A percentile compares a stretch with the other conserved stretches of the same genome.
phyloP scores from a whole-genome alignment of 1,140 invertebrate genomes.

The Atta colombica region DNA sequence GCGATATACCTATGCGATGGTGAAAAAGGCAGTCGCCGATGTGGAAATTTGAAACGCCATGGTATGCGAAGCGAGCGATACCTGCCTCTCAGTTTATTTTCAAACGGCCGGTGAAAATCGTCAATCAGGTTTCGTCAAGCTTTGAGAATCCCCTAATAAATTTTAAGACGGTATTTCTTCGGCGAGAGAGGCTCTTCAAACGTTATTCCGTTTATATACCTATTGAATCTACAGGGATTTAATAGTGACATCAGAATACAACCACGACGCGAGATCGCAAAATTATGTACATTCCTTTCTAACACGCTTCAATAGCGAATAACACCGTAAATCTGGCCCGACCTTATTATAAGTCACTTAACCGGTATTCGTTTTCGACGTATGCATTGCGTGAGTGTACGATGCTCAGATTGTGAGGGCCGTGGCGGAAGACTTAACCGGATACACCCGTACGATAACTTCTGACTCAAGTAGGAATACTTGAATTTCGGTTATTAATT shows the following conservation, averaged over 20 bases:
- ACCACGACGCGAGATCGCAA: background rate
- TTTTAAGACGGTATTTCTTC: constrained; percentile 8
- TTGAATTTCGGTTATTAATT: constrained; percentile 85
- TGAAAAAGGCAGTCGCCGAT: constrained; percentile 7
- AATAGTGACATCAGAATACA: too few relatives aligned
- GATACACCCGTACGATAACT: constrained; percentile 56
- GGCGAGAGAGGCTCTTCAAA: constrained; percentile 6
- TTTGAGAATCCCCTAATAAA: constrained; percentile 32
- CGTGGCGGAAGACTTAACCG: constrained; percentile 34
- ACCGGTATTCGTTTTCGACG: constrained; percentile 47
- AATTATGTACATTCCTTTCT: background rate
- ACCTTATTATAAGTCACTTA: constrained; percentile 67
- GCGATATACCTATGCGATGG: constrained; percentile 54
- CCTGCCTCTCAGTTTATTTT: constrained; percentile 52
- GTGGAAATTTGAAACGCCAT: constrained; percentile 22
- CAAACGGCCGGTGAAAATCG: background rate
- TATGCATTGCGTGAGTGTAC: constrained; percentile 65
- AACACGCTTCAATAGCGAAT: constrained; percentile 65
- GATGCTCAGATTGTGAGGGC: constrained; percentile 50
- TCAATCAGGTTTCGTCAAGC: constrained; percentile 7
- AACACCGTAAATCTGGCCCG: constrained; percentile 67
- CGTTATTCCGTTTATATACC: background rate
- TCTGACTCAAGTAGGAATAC: constrained; percentile 69
- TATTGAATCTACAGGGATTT: background rate
- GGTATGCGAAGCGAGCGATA: constrained; percentile 15